Percentiles rank a stretch among this genome's conserved stretches.
phyloP scores from a whole-genome alignment of 2,888 invertebrate genomes.

The Steinernema hermaphroditum region DNA sequence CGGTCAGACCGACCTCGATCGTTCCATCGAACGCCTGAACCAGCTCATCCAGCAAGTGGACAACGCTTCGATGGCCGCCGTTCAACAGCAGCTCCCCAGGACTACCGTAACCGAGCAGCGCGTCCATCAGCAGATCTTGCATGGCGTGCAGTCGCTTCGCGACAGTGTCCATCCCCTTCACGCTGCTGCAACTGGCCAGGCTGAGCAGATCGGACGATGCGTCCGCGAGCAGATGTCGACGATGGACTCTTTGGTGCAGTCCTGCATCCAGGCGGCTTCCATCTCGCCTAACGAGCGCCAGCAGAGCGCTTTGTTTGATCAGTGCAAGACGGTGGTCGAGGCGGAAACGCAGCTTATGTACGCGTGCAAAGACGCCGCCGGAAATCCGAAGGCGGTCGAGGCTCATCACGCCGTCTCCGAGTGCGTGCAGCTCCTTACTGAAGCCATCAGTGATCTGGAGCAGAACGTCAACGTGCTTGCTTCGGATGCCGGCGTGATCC shows the following conservation, averaged over 20 bases:
- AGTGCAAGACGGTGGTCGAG: constrained; percentile 90
- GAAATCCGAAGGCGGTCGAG: constrained; percentile 82
- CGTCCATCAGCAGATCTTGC: constrained; percentile 78
- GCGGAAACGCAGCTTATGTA: constrained; percentile 80
- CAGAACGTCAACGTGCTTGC: constrained; percentile 66
- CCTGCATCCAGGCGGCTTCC: constrained; percentile 74
- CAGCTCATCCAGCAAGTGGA: constrained; percentile 78
- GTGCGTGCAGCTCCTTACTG: constrained; percentile 77
- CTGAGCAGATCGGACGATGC: constrained; percentile 88
- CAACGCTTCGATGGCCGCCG: constrained; percentile 82
- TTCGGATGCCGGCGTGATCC: constrained; percentile 47
- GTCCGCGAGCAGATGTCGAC: constrained; percentile 69
- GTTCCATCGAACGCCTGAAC: constrained; percentile 79
- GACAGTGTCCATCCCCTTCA: constrained; percentile 85
- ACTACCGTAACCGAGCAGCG: constrained; percentile 52
- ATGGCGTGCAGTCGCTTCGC: constrained; percentile 78
- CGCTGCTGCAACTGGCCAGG: constrained; percentile 80
- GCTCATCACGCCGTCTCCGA: constrained; percentile 84
- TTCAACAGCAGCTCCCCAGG: constrained; percentile 78
- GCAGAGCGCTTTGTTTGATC: constrained; percentile 84
- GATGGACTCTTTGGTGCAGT: constrained; percentile 82
- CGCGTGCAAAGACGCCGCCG: constrained; percentile 84
- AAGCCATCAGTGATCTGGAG: constrained; percentile 79
- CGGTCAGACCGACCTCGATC: constrained; percentile 83
- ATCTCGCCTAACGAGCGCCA: constrained; percentile 77